phyloP scores from a whole-genome alignment of 2,888 invertebrate species.

The Liodrosophila aerea region DNA sequence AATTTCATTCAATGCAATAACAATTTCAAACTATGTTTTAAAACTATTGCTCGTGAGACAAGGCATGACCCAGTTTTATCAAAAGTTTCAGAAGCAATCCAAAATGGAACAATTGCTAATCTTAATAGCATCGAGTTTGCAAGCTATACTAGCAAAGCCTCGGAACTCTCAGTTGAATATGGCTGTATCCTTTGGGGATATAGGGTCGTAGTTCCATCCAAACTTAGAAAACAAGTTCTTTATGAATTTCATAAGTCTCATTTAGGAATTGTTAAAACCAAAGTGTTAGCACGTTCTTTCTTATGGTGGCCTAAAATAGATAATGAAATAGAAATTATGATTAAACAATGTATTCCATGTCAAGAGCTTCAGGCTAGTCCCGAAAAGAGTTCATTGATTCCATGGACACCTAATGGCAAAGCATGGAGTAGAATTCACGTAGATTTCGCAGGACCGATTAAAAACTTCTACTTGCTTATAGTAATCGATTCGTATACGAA shows the following conservation, averaged over 20 bases:
- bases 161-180: conserved; percentile 4
- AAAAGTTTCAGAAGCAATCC: not conserved
- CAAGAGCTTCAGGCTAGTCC: not conserved
- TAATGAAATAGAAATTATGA: not conserved
- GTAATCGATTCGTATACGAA: not conserved
- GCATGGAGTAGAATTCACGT: not conserved
- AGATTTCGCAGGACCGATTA: conserved; percentile 1
- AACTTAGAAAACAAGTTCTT: not conserved
- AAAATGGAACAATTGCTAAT: not conserved
- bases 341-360: not conserved
- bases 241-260: not conserved
- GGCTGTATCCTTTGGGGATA: not conserved
- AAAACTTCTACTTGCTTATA: not conserved
- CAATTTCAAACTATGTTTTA: not conserved
- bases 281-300: not conserved
- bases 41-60: conserved; percentile 1
- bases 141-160: conserved; percentile 1
- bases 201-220: not conserved
- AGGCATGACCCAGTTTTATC: not conserved
- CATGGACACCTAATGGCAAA: not conserved
- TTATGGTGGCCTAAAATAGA: conserved; percentile 1
- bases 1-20: not conserved
- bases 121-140: not conserved
- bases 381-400: not conserved
- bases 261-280: not conserved